Base-by-base conservation (phyloP, 64 coral and sea anemone species). In the Montipora capricornis region DNA sequence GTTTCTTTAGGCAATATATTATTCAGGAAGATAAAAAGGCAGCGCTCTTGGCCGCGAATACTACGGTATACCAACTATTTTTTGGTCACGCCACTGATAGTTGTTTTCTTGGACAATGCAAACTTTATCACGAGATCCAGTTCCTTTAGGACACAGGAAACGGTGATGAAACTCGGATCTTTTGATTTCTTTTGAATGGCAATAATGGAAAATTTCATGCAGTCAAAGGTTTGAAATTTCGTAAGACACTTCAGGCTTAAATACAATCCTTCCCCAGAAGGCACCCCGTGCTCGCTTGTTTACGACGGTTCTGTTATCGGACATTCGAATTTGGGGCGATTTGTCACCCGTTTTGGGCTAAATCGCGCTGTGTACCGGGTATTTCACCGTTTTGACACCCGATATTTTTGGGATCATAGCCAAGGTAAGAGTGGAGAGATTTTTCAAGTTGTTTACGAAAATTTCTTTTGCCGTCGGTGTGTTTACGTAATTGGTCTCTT, bases 401-500 rank as follows among this genome's bases (percentile, higher is more conserved):
- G 24, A 67, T 12, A 11, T 64, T 8, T 59, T 1, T 44, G 26
- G 1, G 20, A 16, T 79, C 16, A 12, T 19, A 49, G 17, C 45
- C 47, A 20, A 80, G 6, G 2, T 14, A 64, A 1, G 4, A 16
- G 14, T 64, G 61, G 9, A 64, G 0, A 64, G 6, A 11, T 83
- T 37, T 37, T 37, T 68, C 6, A 83, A 66, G 20, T 83, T 83
- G 80, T 83, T 83, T 83, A 67, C 80, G 80, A 46, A 66, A 22
- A 37, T 67, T 15, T 67, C 67, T 29, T 83, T 83, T 83, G 80
- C 80, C 47, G 15, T 45, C 58, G 58, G 80, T 58, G 20, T 68
- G 58, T 68, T 83, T 83, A 67, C 67, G 57, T 19, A 66, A 83
- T 64, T 7, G 13, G 61, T 64, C 61, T 64, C 47, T 83, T 46